Base-by-base conservation (phyloP, 2,888 invertebrate genomes). In the Thera obeliscata region DNA sequence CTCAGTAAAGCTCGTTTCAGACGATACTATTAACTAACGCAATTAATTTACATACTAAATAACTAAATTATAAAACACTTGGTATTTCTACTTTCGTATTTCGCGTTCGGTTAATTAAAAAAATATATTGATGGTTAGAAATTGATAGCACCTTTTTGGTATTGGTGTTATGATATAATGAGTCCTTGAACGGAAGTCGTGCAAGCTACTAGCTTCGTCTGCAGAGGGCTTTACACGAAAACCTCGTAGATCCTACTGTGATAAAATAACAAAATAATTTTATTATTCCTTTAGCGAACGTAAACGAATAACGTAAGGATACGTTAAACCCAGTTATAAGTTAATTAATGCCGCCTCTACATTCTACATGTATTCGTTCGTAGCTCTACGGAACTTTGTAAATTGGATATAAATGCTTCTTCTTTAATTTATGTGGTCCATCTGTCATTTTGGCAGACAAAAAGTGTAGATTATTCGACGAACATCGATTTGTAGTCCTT, bases 211-310 rank as follows among this genome's bases (percentile, higher is more conserved):
- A 12, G 52, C 49, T 55, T 49, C 57, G 61, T 55, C 36, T 52
- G 62, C 3, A 60, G 11, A 9, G 55, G 33, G 33, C 50, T 50
- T 67, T 49, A 50, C 57, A 60, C 68, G 86, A 84, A 88, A 88
- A 87, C 88, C 88, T 88, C 86, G 79, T 85, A 83, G 86, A 85
- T 73, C 84, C 81, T 80, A 87, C 88, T 88, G 88, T 88, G 88
- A 88, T 88, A 88, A 79, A 67, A 79, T 84, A 85, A 85, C 81
- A 82, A 81, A 76, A 81, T 85, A 81, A 82, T 82, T 81, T 80
- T 81, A 83, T 82, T 81, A 79, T 77, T 82, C 70, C 68, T 66
- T 74, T 80, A 81, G 77, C 76, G 74, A 79, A 78, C 78, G 77
- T 76, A 78, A 73, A 64, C 57, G 69, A 61, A 78, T 76, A 76